phyloP scores from a whole-genome alignment of 2,888 invertebrate genomes.

The Drosophila atripex region DNA sequence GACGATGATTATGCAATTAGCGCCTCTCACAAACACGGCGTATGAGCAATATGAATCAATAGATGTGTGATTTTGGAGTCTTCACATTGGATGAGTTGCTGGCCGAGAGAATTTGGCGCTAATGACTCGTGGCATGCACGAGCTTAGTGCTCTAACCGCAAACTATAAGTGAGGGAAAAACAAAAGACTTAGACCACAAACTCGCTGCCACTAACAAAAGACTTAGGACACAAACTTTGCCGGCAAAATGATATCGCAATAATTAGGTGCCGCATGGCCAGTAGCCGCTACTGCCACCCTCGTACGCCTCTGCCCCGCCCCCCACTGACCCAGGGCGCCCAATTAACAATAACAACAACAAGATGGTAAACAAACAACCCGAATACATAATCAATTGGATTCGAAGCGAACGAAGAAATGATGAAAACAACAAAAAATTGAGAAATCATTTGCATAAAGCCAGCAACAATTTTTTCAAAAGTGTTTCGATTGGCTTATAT shows the following conservation, averaged over 20 bases:
- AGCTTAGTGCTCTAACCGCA: background rate
- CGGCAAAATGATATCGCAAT: constrained; percentile 6
- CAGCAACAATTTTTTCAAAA: constrained; percentile 24
- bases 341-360: constrained; percentile 42
- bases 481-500: constrained; percentile 62
- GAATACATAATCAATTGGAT: constrained; percentile 67
- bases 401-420: constrained; percentile 25
- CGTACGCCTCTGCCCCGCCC: constrained; percentile 10
- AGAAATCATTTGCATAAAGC: constrained; percentile 64
- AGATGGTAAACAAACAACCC: constrained; percentile 55
- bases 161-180: constrained; percentile 4
- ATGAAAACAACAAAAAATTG: constrained; percentile 38
- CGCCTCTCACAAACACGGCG: constrained; percentile 38
- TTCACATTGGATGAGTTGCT: constrained; percentile 50
- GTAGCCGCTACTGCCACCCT: constrained; percentile 30
- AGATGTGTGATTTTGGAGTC: background rate
- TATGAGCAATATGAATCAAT: constrained; percentile 49
- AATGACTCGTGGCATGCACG: constrained; percentile 50
- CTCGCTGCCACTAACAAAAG: constrained; percentile 11
- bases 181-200: constrained; percentile 9
- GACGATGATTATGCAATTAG: constrained; percentile 69
- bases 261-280: constrained; percentile 34
- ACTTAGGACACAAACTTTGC: constrained; percentile 8
- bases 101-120: constrained; percentile 37
- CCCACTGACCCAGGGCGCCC: constrained; percentile 7